Conservation (phyloP, 2,797 vertebrate genomes). For the Gadopsis marmoratus region DNA sequence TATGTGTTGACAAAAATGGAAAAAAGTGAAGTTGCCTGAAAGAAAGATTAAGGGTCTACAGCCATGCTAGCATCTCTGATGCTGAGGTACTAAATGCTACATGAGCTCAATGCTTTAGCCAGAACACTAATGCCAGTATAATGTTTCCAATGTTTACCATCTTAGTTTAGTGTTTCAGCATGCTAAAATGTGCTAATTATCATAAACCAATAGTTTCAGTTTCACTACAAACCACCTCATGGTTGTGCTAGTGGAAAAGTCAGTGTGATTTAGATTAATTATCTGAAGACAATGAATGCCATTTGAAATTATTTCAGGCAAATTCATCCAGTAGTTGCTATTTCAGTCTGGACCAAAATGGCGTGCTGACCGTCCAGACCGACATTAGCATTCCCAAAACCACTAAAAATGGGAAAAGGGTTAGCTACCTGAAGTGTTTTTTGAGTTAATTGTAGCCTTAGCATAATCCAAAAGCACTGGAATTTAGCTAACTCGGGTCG, state of each 20-base stretch:
- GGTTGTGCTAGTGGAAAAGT: neutral
- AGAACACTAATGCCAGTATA: neutral
- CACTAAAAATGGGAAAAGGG: too few species aligned
- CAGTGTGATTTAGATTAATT: neutral
- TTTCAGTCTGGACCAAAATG: neutral
- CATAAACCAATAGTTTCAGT: neutral
- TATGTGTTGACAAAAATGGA: neutral
- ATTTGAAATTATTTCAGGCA: neutral
- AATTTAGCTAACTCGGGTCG: too few species aligned
- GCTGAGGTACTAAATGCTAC: neutral
- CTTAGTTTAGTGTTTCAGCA: neutral
- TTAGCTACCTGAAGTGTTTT: too few species aligned
- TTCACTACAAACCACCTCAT: neutral
- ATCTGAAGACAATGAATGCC: neutral
- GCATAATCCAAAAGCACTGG: neutral
- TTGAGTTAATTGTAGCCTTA: too few species aligned
- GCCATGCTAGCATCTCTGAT: neutral
- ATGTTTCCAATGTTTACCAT: neutral
- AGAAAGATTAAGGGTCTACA: neutral
- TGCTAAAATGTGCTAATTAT: constrained; percentile 1
- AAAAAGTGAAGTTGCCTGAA: constrained; percentile 11
- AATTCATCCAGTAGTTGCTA: neutral
- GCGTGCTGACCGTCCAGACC: neutral
- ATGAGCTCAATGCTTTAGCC: neutral
- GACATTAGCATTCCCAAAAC: neutral